A percentile compares a stretch with the other conserved stretches of the same genome.
phyloP scores from a whole-genome alignment of 2,797 vertebrate genomes.

The Microctenopoma stevenorrisi region DNA sequence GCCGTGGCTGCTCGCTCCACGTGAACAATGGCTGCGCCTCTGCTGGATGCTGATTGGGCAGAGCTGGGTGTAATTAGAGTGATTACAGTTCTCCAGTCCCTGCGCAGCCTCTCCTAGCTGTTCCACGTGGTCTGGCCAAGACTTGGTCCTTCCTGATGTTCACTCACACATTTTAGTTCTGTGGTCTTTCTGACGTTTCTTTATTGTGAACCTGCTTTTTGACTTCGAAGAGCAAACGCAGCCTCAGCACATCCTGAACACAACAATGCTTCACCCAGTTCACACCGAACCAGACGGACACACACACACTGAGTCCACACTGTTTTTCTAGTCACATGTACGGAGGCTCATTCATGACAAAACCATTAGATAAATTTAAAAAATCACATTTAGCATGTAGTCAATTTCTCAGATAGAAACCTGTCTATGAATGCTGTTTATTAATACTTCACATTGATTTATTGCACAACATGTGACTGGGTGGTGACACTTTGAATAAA shows the following conservation, averaged over 20 bases:
- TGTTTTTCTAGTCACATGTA: background rate
- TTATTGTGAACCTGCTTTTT: background rate
- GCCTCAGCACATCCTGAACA: background rate
- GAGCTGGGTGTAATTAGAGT: conserved; percentile 58
- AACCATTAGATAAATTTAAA: background rate
- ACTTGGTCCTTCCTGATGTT: background rate
- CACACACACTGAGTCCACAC: background rate
- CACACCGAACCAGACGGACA: background rate
- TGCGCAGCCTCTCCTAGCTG: conserved; percentile 1
- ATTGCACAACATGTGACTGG: too few species aligned
- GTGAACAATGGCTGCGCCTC: conserved; percentile 10
- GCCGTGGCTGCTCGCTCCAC: background rate
- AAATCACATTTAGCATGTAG: too few species aligned
- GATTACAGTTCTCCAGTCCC: conserved; percentile 57
- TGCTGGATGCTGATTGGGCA: conserved; percentile 51
- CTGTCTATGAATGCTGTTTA: too few species aligned
- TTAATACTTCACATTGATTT: too few species aligned
- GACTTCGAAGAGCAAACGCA: background rate
- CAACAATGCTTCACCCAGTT: background rate
- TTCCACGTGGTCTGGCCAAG: background rate
- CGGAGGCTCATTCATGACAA: background rate
- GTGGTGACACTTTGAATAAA: too few species aligned
- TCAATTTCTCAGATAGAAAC: too few species aligned
- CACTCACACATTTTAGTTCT: background rate
- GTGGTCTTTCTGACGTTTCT: background rate